A percentile compares a stretch with the other conserved stretches of the same genome.
Evolutionary conservation across 2,888 invertebrate species (phyloP).

Genomic region (Synergus umbraculus): DNA sequence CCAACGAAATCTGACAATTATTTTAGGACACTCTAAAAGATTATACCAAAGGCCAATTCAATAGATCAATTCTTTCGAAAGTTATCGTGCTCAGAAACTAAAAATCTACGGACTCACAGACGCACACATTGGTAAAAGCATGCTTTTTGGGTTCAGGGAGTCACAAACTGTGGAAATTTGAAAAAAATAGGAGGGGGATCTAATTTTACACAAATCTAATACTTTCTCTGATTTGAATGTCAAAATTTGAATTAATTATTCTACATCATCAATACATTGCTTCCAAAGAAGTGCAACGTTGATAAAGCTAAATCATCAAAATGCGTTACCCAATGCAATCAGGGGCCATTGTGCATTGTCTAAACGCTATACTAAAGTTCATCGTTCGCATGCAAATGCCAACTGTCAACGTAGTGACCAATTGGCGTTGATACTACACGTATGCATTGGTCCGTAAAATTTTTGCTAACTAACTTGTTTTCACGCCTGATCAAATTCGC

Average conservation of each 20-base stretch:
- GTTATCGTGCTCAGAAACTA: too few relatives aligned
- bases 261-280: not conserved
- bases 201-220: too few relatives aligned
- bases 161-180: too few relatives aligned
- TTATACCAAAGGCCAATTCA: too few relatives aligned
- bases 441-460: slow-evolving; percentile 15
- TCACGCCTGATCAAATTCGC: not conserved
- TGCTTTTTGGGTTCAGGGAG: too few relatives aligned
- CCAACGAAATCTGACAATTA: too few relatives aligned
- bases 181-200: too few relatives aligned
- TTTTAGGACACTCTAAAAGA: too few relatives aligned
- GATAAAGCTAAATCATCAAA: slow-evolving; percentile 60
- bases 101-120: too few relatives aligned
- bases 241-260: slow-evolving; percentile 29
- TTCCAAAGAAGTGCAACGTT: slow-evolving; percentile 28
- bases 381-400: slow-evolving; percentile 65
- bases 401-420: slow-evolving; percentile 49
- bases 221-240: too few relatives aligned
- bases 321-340: slow-evolving; percentile 62
- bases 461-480: slow-evolving; percentile 29
- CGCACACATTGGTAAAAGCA: too few relatives aligned
- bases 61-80: too few relatives aligned
- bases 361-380: slow-evolving; percentile 56
- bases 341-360: slow-evolving; percentile 57
- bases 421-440: slow-evolving; percentile 48